phyloP scores from a whole-genome alignment of 2,113 vertebrate species.

The Puffinus mauretanicus region DNA sequence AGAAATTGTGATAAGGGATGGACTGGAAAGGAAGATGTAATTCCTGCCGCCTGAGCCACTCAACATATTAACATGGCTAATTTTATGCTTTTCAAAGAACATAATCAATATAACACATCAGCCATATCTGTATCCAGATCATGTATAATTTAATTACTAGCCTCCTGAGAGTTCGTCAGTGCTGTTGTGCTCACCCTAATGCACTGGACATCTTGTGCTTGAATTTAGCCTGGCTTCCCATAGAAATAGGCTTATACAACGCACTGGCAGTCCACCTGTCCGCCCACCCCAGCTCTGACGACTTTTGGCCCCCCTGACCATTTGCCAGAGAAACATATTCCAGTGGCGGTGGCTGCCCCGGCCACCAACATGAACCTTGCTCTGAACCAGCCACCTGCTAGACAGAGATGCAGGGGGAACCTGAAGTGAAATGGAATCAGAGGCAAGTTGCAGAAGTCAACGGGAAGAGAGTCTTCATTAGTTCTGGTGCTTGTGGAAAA shows the following conservation, averaged over 20 bases:
- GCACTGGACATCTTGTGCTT: neutral
- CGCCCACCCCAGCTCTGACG: rapidly evolving
- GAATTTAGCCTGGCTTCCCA: neutral
- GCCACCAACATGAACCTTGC: neutral
- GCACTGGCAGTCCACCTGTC: rapidly evolving
- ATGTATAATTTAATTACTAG: slow-evolving; percentile 3
- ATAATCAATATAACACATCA: rapidly evolving
- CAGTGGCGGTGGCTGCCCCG: neutral
- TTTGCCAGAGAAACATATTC: neutral
- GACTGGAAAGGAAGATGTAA: neutral
- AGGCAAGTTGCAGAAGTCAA: neutral
- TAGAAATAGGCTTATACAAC: neutral
- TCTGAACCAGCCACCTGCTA: neutral
- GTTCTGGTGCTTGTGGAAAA: neutral
- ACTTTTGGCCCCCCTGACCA: too few species aligned
- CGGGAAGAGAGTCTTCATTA: neutral
- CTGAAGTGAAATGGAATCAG: neutral
- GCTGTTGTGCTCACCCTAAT: neutral
- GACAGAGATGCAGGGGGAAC: neutral
- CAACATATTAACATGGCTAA: neutral
- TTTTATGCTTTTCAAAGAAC: neutral
- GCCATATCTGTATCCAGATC: neutral
- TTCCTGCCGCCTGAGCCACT: neutral
- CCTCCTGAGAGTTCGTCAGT: neutral
- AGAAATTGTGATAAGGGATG: neutral